Evolutionary conservation across 1,140 invertebrate species (phyloP).

Genomic region (Drosophila teissieri): DNA sequence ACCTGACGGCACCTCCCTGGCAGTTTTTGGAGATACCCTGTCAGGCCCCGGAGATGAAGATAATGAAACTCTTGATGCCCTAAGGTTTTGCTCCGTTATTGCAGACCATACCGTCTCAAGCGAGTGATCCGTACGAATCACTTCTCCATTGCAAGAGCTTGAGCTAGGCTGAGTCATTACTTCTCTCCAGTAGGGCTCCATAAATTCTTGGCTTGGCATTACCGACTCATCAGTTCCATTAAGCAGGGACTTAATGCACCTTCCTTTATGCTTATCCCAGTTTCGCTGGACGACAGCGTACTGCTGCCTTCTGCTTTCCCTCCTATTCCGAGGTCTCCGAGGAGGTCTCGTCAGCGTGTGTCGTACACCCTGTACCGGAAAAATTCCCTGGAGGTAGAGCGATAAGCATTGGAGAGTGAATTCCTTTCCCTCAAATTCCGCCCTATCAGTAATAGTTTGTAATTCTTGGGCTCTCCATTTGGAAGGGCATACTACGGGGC

Average conservation of each 20-base stretch:
- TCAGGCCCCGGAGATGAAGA: constrained; percentile 14
- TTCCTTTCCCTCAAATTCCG: no score
- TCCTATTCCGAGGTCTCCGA: constrained; percentile 4
- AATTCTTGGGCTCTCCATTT: not conserved
- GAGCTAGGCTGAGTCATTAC: constrained; percentile 17
- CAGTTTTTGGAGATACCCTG: constrained; percentile 11
- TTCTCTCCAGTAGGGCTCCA: constrained; percentile 15
- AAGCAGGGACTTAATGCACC: not conserved
- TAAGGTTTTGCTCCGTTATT: not conserved
- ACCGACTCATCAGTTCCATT: not conserved
- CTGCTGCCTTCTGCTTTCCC: constrained; percentile 12
- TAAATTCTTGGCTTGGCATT: not conserved
- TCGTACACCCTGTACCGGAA: not conserved
- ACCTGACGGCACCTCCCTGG: constrained; percentile 12
- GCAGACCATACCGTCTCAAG: constrained; percentile 18
- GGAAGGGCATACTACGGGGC: not conserved
- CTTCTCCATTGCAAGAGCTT: not conserved
- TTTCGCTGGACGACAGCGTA: constrained; percentile 26
- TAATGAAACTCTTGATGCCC: not conserved
- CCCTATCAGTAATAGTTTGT: not conserved
- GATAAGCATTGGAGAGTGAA: no score
- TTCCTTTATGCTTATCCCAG: constrained; percentile 14
- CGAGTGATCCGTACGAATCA: not conserved
- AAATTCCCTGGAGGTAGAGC: no score
- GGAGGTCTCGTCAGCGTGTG: constrained; percentile 10